phyloP scores from a whole-genome alignment of 2,888 invertebrate genomes.

The Pandemis heparana region DNA sequence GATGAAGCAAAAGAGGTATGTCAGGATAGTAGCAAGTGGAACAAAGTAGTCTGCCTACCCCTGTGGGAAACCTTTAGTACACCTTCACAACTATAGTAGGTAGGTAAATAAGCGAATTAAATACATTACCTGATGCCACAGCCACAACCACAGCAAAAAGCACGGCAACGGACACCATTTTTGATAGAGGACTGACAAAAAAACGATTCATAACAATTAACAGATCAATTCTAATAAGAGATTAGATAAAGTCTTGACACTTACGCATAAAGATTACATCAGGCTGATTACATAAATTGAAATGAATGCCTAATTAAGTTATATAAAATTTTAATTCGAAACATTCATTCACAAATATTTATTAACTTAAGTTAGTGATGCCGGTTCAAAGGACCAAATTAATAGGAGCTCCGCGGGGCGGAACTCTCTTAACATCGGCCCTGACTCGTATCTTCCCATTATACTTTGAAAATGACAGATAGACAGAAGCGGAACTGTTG shows the following conservation, averaged over 20 bases:
- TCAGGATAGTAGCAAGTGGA: no score
- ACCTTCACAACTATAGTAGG: no score
- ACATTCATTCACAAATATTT: not conserved
- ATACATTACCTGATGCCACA: conserved; percentile 8
- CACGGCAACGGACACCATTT: conserved; percentile 8
- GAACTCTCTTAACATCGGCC: no score
- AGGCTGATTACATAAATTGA: no score
- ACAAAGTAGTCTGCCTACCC: no score
- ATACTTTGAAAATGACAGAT: no score
- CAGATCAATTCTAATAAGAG: not conserved
- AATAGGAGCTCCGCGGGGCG: no score
- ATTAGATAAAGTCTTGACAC: not conserved
- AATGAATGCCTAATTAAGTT: not conserved
- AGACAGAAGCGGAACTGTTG: no score
- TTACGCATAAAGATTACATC: not conserved
- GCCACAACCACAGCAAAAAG: not conserved
- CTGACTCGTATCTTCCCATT: no score
- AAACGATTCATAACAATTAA: not conserved
- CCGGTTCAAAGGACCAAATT: not conserved
- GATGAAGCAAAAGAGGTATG: no score
- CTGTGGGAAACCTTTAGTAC: no score
- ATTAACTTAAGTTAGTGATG: no score
- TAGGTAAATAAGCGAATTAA: not conserved
- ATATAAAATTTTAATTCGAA: not conserved
- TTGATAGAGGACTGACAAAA: not conserved